These are phyloP conservation scores for Cherax quadricarinatus DNA, from an alignment of 1,140 invertebrate genomes.

Conservation along the genomic window DNA sequence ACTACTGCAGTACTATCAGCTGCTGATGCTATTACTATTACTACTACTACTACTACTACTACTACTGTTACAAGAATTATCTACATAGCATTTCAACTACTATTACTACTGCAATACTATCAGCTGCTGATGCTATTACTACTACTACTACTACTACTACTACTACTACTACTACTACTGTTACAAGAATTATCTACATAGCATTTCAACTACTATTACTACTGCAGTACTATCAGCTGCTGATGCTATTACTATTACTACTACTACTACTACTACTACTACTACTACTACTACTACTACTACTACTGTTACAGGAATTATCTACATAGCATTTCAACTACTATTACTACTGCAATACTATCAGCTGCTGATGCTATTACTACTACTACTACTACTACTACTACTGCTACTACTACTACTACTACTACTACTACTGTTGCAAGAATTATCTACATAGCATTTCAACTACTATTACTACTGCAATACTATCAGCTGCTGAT, in stretches of 20 bases:
- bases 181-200: no score
- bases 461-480: not conserved
- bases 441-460: not conserved
- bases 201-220: not conserved
- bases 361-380: no score
- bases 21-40: not conserved
- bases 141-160: not conserved
- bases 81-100: no score
- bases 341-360: no score
- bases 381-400: not conserved
- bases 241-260: no score
- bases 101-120: not conserved
- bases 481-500: no score
- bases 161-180: conserved; percentile 6
- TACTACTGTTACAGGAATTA: no score
- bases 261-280: no score
- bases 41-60: not conserved
- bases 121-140: no score
- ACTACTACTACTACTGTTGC: not conserved
- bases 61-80: no score
- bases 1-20: not conserved
- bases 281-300: no score
- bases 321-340: no score
- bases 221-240: not conserved
- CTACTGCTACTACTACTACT: conserved; percentile 13